These are phyloP conservation scores for Oreochromis niloticus DNA, from an alignment of 2,113 vertebrate species.

Conservation along the genomic window DNA sequence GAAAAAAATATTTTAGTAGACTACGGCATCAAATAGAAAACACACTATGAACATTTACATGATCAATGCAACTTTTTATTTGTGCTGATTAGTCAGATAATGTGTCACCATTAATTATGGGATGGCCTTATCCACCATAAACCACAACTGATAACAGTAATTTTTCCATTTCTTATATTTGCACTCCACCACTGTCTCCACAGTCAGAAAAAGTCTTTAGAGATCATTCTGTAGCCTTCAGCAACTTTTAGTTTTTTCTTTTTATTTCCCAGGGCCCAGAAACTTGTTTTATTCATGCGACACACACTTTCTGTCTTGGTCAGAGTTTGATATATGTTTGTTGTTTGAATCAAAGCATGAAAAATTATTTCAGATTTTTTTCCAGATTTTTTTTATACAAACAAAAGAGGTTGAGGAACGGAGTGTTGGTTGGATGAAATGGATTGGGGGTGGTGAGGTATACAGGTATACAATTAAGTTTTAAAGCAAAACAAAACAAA, in stretches of 20 bases:
- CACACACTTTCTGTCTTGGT: neutral
- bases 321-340: neutral
- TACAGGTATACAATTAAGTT: neutral
- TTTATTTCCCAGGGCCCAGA: neutral
- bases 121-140: neutral
- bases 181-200: neutral
- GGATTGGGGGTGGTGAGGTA: neutral
- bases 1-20: too few species aligned
- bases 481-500: neutral
- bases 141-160: neutral
- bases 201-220: neutral
- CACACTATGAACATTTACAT: too few species aligned
- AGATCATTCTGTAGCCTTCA: neutral
- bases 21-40: too few species aligned
- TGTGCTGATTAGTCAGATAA: neutral
- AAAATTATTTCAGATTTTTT: neutral
- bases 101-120: neutral
- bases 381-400: neutral
- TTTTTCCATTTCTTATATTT: neutral
- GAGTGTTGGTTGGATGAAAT: neutral
- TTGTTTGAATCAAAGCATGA: neutral
- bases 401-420: neutral
- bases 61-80: too few species aligned
- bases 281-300: neutral
- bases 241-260: neutral